Percentiles rank a stretch among this genome's conserved stretches.
Conservation (phyloP, 2,113 vertebrate species). For the Capreolus pygargus region DNA sequence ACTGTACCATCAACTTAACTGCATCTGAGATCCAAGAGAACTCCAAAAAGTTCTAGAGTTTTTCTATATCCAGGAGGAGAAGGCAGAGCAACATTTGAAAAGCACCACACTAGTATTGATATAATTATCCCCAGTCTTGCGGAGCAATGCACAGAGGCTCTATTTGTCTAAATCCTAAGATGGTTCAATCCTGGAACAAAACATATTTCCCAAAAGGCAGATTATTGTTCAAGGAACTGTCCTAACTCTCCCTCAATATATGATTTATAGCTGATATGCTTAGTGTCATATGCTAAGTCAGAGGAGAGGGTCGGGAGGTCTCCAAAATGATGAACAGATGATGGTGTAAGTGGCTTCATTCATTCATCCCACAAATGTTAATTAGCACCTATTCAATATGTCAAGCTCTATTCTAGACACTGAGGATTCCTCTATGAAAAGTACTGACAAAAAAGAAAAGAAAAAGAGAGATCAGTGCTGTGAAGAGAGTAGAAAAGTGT, state of each 20-base stretch:
- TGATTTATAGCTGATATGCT: background rate
- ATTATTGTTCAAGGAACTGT: background rate
- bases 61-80: background rate
- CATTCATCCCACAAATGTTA: background rate
- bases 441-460: background rate
- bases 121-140: background rate
- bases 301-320: background rate
- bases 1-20: background rate
- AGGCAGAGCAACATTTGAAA: background rate
- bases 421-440: background rate
- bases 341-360: background rate
- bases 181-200: slow-evolving; percentile 10
- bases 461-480: background rate
- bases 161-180: background rate
- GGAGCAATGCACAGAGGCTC: background rate
- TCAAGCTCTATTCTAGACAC: background rate
- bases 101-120: background rate
- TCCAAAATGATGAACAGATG: background rate
- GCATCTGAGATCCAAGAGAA: background rate
- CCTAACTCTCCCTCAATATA: background rate
- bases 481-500: background rate
- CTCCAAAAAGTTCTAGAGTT: background rate
- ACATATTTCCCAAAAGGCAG: background rate
- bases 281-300: background rate
- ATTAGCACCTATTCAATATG: background rate